Percentiles rank a stretch among this genome's conserved stretches.
Evolutionary conservation across 2,113 vertebrate species (phyloP).

Genomic region (western clawed frog (Xenopus tropicalis)): UCB_Xtro_10.0 CM004445.2:115760501-115761000

Average conservation of each 20-base stretch:
- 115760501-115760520: too few relatives aligned
- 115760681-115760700: conserved; percentile 27
- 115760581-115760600: too few relatives aligned
- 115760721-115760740: conserved; percentile 19
- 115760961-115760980: too few relatives aligned
- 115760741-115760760: conserved; percentile 13
- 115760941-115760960: too few relatives aligned
- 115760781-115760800: conserved; percentile 28
- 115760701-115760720: conserved; percentile 13
- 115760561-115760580: too few relatives aligned
- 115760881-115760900: conserved; percentile 22
- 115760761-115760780: conserved; percentile 37
- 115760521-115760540: too few relatives aligned
- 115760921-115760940: conserved; percentile 1
- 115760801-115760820: conserved; percentile 22
- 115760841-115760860: conserved; percentile 38
- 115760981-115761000: too few relatives aligned
- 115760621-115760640: too few relatives aligned
- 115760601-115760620: too few relatives aligned
- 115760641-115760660: not conserved
- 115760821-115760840: conserved; percentile 44
- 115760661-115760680: conserved; percentile 26
- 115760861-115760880: conserved; percentile 37
- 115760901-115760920: conserved; percentile 17
- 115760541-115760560: too few relatives aligned